phyloP scores from a whole-genome alignment of 2,113 vertebrate species.

The Uropsilus gracilis region DNA sequence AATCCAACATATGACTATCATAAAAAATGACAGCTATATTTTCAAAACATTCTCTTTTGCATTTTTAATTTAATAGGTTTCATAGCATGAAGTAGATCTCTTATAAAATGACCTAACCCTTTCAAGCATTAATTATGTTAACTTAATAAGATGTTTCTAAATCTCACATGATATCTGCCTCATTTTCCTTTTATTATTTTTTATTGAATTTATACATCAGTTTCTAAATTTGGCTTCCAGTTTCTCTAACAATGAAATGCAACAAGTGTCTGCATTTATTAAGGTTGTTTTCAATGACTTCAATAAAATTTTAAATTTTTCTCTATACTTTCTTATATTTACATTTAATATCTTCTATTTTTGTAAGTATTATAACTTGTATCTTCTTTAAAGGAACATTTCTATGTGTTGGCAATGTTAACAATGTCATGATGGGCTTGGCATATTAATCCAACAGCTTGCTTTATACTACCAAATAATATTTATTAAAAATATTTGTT shows the following conservation, averaged over 20 bases:
- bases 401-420: neutral
- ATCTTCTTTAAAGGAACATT: neutral
- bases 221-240: neutral
- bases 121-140: neutral
- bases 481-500: neutral
- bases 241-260: neutral
- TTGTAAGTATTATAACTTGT: neutral
- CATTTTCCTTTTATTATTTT: neutral
- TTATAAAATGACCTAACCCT: neutral
- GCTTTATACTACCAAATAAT: neutral
- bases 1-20: neutral
- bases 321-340: constrained; percentile 8
- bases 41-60: neutral
- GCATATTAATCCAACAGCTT: neutral
- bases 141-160: neutral
- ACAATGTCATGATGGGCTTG: neutral
- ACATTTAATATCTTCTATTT: neutral
- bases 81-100: neutral
- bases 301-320: neutral
- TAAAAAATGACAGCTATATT: neutral
- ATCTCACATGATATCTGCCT: neutral
- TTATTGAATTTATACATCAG: neutral
- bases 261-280: neutral
- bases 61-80: neutral
- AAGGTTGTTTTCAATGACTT: neutral